phyloP scores from a whole-genome alignment of 2,888 invertebrate species.

The Acanthoscelides obtectus region DNA sequence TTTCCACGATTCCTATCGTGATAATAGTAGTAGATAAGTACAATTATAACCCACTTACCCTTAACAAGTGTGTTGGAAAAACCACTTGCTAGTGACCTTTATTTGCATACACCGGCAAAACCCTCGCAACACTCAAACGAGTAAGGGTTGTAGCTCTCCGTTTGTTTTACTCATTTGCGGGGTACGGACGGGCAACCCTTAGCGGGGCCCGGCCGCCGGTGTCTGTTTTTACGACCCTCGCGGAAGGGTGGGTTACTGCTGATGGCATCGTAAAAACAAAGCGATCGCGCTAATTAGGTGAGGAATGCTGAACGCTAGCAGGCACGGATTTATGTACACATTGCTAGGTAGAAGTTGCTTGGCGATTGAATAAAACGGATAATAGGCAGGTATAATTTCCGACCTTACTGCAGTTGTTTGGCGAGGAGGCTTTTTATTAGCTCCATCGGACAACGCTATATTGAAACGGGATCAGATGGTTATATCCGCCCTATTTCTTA shows the following conservation, averaged over 20 bases:
- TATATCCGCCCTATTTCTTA: too few species aligned
- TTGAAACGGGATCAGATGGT: too few species aligned
- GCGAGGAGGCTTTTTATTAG: background rate
- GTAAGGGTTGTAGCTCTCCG: background rate
- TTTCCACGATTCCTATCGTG: too few species aligned
- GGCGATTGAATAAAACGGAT: background rate
- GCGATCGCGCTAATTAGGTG: background rate
- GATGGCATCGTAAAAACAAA: background rate
- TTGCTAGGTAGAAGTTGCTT: background rate
- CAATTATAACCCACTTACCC: too few species aligned
- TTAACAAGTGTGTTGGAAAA: too few species aligned
- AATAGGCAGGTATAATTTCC: background rate
- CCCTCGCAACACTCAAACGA: background rate
- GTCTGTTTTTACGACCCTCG: background rate
- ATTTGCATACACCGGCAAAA: background rate
- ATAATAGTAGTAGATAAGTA: too few species aligned
- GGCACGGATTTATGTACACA: background rate
- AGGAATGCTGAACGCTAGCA: too few species aligned
- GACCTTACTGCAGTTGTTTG: background rate
- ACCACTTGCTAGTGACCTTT: too few species aligned
- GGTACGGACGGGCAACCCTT: background rate
- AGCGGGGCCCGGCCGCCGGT: background rate
- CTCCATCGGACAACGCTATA: background rate
- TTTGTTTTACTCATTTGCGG: background rate
- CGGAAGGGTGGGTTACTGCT: background rate